Evolutionary conservation across 2,888 invertebrate species (phyloP).

Genomic region (Agrochola lota): DNA sequence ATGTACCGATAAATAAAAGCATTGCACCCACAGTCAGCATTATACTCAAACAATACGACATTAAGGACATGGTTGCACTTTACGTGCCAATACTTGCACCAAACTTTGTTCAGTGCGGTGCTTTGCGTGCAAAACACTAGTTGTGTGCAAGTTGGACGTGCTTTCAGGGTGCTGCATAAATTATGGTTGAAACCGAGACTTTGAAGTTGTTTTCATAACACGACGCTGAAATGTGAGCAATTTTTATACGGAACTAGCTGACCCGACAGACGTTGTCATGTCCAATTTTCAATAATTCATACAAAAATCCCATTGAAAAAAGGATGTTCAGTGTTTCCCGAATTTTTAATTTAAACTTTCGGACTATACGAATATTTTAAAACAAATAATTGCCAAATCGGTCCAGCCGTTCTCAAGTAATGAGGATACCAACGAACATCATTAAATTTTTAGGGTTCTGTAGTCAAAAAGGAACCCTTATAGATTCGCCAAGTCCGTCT

Average conservation of each 20-base stretch:
- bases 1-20: conserved; percentile 61
- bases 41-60: conserved; percentile 71
- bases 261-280: too few species aligned
- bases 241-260: conserved; percentile 43
- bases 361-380: too few species aligned
- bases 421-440: too few species aligned
- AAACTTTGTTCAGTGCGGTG: conserved; percentile 57
- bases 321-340: too few species aligned
- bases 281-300: too few species aligned
- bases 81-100: conserved; percentile 65
- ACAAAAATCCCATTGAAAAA: too few species aligned
- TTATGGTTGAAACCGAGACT: conserved; percentile 60
- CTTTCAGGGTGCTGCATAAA: conserved; percentile 66
- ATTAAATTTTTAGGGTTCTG: too few species aligned
- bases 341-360: too few species aligned
- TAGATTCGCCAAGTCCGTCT: too few species aligned
- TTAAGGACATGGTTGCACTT: conserved; percentile 65
- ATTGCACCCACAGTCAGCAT: conserved; percentile 69
- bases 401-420: too few species aligned
- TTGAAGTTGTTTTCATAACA: conserved; percentile 50
- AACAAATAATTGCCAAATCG: too few species aligned
- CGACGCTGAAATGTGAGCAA: conserved; percentile 43
- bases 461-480: too few species aligned
- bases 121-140: conserved; percentile 51
- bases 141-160: conserved; percentile 51